Conservation (phyloP, 2,888 invertebrate species). For the Pristionchus fissidentatus region DNA sequence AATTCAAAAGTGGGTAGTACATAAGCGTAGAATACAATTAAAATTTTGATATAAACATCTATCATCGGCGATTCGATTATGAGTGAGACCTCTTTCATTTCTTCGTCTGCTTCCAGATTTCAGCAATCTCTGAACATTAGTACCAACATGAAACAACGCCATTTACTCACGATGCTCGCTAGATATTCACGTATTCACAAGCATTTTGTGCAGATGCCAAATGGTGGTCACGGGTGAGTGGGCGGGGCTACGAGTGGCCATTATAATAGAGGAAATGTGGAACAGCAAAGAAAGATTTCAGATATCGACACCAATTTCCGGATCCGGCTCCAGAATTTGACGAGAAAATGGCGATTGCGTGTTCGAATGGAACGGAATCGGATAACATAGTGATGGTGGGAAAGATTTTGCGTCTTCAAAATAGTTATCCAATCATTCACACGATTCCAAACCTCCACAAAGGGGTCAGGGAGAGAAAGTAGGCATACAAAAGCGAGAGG, state of each 20-base stretch:
- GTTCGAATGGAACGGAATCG: background rate
- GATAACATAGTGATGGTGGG: conserved; percentile 1
- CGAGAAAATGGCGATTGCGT: background rate
- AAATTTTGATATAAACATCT: background rate
- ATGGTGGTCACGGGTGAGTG: background rate
- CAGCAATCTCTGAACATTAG: background rate
- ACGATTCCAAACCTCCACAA: too few species aligned
- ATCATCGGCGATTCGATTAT: too few species aligned
- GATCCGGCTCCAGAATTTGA: conserved; percentile 35
- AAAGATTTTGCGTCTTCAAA: background rate
- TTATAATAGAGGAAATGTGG: background rate
- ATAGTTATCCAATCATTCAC: too few species aligned
- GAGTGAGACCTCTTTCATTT: background rate
- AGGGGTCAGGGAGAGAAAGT: too few species aligned
- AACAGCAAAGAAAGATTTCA: background rate
- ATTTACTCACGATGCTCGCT: conserved; percentile 20
- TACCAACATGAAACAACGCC: background rate
- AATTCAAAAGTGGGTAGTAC: background rate
- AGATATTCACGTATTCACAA: conserved; percentile 16
- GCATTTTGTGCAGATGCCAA: background rate
- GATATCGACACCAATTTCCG: conserved; percentile 18
- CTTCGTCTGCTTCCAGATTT: background rate
- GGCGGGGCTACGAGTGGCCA: background rate
- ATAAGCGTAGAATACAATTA: background rate
- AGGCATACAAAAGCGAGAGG: too few species aligned